phyloP scores from a whole-genome alignment of 2,113 vertebrate species.

The Sterna hirundo region DNA sequence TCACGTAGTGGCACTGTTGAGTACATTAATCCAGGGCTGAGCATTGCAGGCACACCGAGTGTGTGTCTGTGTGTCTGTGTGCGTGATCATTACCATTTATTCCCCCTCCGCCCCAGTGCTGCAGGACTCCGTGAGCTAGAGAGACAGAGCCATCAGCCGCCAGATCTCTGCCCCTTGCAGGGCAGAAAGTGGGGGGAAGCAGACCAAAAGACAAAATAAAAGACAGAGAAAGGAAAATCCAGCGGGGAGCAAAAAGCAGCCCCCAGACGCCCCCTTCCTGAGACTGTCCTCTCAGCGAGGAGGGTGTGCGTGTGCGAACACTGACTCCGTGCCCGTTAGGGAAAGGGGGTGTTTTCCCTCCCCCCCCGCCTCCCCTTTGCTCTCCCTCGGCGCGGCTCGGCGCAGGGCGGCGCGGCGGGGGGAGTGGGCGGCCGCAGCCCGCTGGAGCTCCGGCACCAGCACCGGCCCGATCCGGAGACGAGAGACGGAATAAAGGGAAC shows the following conservation, averaged over 20 bases:
- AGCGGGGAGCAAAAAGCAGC: too few relatives aligned
- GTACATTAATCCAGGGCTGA: slow-evolving; percentile 65
- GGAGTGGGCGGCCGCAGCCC: not conserved
- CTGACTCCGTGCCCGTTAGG: not conserved
- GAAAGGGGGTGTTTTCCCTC: not conserved
- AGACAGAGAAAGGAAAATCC: not conserved
- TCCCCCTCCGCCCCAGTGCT: not conserved
- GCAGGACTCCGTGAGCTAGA: slow-evolving; percentile 13
- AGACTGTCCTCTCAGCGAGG: not conserved
- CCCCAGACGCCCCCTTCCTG: too few relatives aligned
- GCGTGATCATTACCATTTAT: slow-evolving; percentile 54
- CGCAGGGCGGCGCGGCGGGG: slow-evolving; percentile 17
- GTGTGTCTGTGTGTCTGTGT: not conserved
- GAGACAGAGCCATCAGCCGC: not conserved
- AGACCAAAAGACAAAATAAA: not conserved
- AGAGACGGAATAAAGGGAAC: not conserved
- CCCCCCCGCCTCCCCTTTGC: too few relatives aligned
- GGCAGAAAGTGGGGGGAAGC: not conserved
- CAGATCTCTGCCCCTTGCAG: not conserved
- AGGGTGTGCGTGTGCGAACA: not conserved
- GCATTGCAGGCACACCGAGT: slow-evolving; percentile 44
- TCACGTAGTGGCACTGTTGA: slow-evolving; percentile 80
- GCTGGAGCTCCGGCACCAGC: not conserved
- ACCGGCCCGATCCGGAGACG: not conserved
- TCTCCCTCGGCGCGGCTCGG: not conserved